Percentiles rank a stretch among this genome's conserved stretches.
Conservation (phyloP, 2,888 invertebrate genomes). For the Peribatodes rhomboidaria region DNA sequence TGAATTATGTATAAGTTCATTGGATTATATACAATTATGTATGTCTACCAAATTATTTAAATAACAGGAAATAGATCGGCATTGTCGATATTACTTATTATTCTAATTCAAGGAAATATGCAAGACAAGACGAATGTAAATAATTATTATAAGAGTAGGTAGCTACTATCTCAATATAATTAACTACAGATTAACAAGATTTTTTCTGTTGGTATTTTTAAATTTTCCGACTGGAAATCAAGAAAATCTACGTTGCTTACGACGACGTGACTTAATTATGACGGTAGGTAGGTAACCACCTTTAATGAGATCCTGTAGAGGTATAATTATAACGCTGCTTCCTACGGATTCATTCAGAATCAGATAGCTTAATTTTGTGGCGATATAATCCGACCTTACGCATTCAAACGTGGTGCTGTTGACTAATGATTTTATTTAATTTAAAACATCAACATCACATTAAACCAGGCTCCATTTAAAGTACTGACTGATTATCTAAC, state of each 20-base stretch:
- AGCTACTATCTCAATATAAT: not conserved
- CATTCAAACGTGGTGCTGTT: not conserved
- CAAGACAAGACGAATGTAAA: constrained; percentile 21
- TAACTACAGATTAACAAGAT: constrained; percentile 9
- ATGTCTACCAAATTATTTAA: not conserved
- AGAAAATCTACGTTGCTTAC: constrained; percentile 13
- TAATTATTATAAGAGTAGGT: constrained; percentile 10
- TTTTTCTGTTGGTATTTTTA: constrained; percentile 16
- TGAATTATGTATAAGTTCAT: not conserved
- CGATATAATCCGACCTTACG: not conserved
- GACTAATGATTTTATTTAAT: no score
- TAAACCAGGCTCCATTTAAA: no score
- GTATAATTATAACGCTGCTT: constrained; percentile 10
- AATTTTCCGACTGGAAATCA: constrained; percentile 19
- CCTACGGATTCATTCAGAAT: constrained; percentile 17
- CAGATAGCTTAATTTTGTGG: constrained; percentile 18
- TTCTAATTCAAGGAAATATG: constrained; percentile 30
- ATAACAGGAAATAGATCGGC: constrained; percentile 33
- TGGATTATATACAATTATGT: not conserved
- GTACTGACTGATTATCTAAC: no score
- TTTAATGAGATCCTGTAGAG: constrained; percentile 13
- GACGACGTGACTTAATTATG: constrained; percentile 14
- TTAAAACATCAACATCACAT: no score
- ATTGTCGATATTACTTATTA: constrained; percentile 21
- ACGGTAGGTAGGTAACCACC: constrained; percentile 1